Evolutionary conservation across 2,113 vertebrate genomes (phyloP).

Genomic region (Pygoscelis adeliae): DNA sequence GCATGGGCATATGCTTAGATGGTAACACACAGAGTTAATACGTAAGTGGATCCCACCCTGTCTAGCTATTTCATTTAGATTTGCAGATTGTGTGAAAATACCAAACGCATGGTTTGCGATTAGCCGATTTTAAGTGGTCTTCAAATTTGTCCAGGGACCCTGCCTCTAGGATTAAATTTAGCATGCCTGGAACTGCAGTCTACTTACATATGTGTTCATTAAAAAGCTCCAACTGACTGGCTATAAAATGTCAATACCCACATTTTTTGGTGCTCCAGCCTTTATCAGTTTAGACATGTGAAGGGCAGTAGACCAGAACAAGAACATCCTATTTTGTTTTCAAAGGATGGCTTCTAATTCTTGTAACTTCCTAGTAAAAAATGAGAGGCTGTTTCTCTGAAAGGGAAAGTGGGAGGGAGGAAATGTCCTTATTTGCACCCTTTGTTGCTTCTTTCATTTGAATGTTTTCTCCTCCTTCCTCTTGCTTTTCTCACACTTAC

Average conservation of each 20-base stretch:
- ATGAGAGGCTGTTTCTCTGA: not conserved
- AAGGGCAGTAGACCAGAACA: not conserved
- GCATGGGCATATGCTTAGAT: not conserved
- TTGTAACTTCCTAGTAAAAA: not conserved
- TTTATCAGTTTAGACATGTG: not conserved
- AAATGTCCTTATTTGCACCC: not conserved
- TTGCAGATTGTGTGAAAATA: not conserved
- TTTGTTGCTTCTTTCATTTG: not conserved
- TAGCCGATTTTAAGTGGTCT: not conserved
- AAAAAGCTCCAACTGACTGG: not conserved
- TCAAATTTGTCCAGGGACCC: not conserved
- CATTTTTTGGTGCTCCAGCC: not conserved
- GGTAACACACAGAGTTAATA: not conserved
- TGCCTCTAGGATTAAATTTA: not conserved
- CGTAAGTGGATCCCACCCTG: not conserved
- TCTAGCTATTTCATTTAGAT: not conserved
- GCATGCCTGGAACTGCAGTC: not conserved
- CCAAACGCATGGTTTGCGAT: accelerated
- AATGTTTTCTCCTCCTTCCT: not conserved
- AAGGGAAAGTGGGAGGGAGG: not conserved
- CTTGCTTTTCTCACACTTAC: slow-evolving; percentile 37
- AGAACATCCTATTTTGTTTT: not conserved
- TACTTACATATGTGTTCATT: not conserved
- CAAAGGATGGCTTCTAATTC: not conserved
- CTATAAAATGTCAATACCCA: not conserved